Evolutionary conservation across 2,888 invertebrate genomes (phyloP).

Genomic region (Caenorhabditis sinica): DNA sequence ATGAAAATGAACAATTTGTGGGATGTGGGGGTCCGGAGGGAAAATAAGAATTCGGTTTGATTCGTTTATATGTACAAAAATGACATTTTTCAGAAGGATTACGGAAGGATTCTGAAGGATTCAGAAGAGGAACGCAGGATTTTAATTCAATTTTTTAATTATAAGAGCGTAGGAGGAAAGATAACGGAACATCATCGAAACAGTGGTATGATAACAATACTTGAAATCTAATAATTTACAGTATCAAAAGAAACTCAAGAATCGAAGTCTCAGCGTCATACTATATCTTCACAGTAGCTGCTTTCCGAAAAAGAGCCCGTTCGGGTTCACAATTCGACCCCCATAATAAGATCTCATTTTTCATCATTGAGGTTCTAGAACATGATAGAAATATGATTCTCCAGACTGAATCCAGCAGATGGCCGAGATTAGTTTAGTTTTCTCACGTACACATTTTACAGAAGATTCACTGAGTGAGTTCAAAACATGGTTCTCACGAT

Average conservation of each 20-base stretch:
- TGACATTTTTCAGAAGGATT: not conserved
- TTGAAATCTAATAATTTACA: not conserved
- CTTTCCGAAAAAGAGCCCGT: too few relatives aligned
- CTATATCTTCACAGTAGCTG: too few relatives aligned
- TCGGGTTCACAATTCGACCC: not conserved
- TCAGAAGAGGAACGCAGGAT: not conserved
- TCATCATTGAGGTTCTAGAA: not conserved
- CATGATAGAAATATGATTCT: constrained; percentile 1
- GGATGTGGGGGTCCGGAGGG: not conserved
- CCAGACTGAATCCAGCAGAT: not conserved
- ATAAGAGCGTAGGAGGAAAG: not conserved
- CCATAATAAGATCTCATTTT: not conserved
- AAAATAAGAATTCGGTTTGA: too few relatives aligned
- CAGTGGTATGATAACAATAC: not conserved
- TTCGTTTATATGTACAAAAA: not conserved
- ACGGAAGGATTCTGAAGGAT: not conserved
- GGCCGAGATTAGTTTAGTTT: not conserved
- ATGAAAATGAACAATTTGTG: too few relatives aligned
- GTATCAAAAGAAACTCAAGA: too few relatives aligned
- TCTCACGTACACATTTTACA: constrained; percentile 13
- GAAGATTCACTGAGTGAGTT: constrained; percentile 4
- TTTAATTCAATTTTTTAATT: not conserved
- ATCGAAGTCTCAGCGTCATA: too few relatives aligned
- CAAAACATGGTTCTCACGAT: constrained; percentile 9
- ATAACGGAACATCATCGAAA: not conserved